phyloP scores from a whole-genome alignment of 2,888 invertebrate genomes.

The Perithous albicinctus region DNA sequence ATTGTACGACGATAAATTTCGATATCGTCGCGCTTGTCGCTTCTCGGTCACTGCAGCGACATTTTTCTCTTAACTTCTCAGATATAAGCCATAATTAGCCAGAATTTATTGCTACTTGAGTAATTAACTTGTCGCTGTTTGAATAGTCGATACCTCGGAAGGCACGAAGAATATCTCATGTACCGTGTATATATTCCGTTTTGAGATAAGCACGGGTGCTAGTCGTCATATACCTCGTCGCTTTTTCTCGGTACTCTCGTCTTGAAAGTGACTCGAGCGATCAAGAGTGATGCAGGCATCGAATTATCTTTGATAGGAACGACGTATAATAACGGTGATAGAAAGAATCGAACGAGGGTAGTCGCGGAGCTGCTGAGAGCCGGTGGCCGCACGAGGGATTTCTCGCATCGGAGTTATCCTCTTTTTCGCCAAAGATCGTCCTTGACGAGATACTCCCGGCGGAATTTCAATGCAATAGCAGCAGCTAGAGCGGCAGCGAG shows the following conservation, averaged over 20 bases:
- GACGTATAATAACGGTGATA: slow-evolving; percentile 32
- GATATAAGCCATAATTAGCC: too few relatives aligned
- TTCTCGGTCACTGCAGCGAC: background rate
- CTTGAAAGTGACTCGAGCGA: slow-evolving; percentile 54
- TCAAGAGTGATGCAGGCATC: slow-evolving; percentile 51
- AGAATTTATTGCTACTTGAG: too few relatives aligned
- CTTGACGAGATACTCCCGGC: slow-evolving; percentile 40
- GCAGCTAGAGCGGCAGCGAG: background rate
- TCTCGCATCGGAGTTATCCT: background rate
- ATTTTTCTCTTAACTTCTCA: background rate
- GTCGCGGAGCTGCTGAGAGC: background rate
- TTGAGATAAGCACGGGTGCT: slow-evolving; percentile 28
- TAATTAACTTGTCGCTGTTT: too few relatives aligned
- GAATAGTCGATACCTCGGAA: too few relatives aligned
- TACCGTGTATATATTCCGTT: slow-evolving; percentile 5
- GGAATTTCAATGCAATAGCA: slow-evolving; percentile 56
- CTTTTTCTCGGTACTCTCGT: slow-evolving; percentile 30
- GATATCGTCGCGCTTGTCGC: slow-evolving; percentile 25
- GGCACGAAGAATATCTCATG: background rate
- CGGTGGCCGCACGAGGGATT: slow-evolving; percentile 13
- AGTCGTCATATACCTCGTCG: background rate
- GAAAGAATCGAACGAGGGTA: slow-evolving; percentile 29
- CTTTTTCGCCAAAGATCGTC: slow-evolving; percentile 20
- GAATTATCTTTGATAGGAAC: slow-evolving; percentile 55
- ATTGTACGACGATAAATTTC: slow-evolving; percentile 44